These are phyloP conservation scores for Caenorhabditis inopinata DNA, from an alignment of 1,140 invertebrate species.

Conservation along the genomic window DNA sequence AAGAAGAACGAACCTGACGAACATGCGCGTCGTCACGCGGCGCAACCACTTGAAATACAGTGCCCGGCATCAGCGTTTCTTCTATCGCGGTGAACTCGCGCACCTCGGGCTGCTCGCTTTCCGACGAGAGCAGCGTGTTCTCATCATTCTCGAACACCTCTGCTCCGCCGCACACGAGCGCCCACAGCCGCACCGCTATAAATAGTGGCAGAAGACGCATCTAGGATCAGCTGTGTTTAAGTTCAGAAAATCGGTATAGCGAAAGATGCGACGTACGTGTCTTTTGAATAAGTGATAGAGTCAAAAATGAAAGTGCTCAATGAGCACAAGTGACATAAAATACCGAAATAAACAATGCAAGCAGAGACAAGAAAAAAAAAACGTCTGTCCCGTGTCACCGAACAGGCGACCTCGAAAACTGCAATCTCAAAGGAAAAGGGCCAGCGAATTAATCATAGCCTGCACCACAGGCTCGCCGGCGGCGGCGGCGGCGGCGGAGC, in stretches of 20 bases:
- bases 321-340: no score
- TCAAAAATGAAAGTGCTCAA: no score
- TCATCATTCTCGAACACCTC: not conserved
- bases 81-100: not conserved
- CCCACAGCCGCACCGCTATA: not conserved
- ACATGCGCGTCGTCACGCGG: not conserved
- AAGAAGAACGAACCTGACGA: conserved; percentile 11
- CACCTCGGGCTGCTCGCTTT: not conserved
- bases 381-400: not conserved
- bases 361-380: no score
- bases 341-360: no score
- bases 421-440: not conserved
- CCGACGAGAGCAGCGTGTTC: not conserved
- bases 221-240: not conserved
- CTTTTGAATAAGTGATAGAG: no score
- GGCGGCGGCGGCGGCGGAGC: no score
- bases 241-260: no score
- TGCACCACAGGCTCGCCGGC: no score
- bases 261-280: no score
- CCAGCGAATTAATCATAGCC: conserved; percentile 25
- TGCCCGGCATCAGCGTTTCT: not conserved
- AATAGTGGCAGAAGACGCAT: conserved; percentile 21
- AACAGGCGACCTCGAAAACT: conserved; percentile 20
- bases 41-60: conserved; percentile 2
- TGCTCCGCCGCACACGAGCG: not conserved